phyloP scores from a whole-genome alignment of 2,888 invertebrate genomes.

The Phortica magna region DNA sequence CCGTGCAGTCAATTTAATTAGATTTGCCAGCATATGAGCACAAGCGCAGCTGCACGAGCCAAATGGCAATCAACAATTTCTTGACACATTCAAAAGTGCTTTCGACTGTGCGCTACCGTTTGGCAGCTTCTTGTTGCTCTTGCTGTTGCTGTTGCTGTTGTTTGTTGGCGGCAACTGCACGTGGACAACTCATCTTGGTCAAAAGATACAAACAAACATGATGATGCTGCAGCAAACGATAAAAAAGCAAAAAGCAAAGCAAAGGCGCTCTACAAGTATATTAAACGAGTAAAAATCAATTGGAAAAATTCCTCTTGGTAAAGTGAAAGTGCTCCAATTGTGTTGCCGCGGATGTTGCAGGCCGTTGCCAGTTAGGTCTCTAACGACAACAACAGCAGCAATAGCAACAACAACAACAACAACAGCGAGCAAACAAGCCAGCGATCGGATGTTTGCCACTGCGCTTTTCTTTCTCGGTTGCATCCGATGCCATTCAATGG shows the following conservation, averaged over 20 bases:
- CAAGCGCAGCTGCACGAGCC: not conserved
- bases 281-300: constrained; percentile 56
- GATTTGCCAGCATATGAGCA: not conserved
- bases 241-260: not conserved
- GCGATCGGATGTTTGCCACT: constrained; percentile 23
- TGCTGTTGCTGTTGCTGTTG: not conserved
- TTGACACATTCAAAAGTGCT: constrained; percentile 32
- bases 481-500: constrained; percentile 20
- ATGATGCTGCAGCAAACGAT: constrained; percentile 6
- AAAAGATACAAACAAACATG: not conserved
- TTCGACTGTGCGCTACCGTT: constrained; percentile 24
- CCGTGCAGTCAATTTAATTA: constrained; percentile 26
- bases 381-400: not conserved
- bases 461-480: not conserved
- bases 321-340: constrained; percentile 77
- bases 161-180: constrained; percentile 7
- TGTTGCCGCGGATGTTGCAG: constrained; percentile 45
- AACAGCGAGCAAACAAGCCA: not conserved
- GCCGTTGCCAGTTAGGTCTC: constrained; percentile 43
- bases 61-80: constrained; percentile 17
- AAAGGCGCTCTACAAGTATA: not conserved
- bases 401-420: not conserved
- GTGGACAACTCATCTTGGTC: constrained; percentile 21
- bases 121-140: constrained; percentile 1
- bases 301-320: constrained; percentile 58